Evolutionary conservation across 2,113 vertebrate genomes (phyloP).

Genomic region (Prinia subflava): DNA sequence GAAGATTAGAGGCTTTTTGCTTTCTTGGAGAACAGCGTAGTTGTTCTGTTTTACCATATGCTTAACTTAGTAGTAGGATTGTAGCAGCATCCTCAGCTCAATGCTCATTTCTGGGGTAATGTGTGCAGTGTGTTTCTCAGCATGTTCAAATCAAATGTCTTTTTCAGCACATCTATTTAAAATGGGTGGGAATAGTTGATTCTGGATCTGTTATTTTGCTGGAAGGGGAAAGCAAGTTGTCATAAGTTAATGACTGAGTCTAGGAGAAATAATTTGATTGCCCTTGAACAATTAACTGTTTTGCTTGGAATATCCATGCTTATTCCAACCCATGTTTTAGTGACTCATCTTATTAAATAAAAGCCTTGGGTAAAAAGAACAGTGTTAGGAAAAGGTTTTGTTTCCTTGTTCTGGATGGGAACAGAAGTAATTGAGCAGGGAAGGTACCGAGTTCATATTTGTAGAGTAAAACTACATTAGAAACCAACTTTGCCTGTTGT

Average conservation of each 20-base stretch:
- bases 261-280: background rate
- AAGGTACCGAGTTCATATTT: background rate
- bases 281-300: constrained; percentile 40
- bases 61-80: background rate
- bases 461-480: background rate
- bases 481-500: background rate
- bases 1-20: background rate
- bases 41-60: background rate
- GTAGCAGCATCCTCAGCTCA: background rate
- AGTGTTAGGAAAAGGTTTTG: background rate
- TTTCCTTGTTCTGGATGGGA: constrained; percentile 30
- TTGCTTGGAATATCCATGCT: constrained; percentile 31
- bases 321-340: constrained; percentile 52
- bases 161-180: background rate
- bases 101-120: background rate
- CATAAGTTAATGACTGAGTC: background rate
- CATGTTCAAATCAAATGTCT: background rate
- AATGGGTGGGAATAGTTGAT: background rate
- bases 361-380: constrained; percentile 54
- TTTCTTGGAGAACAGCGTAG: background rate
- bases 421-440: constrained; percentile 2
- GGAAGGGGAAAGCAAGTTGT: background rate
- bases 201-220: constrained; percentile 24
- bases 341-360: constrained; percentile 59
- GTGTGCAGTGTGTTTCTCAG: background rate